These are phyloP conservation scores for Augochlorella aurata DNA, from an alignment of 2,888 invertebrate genomes.

Conservation along the genomic window DNA sequence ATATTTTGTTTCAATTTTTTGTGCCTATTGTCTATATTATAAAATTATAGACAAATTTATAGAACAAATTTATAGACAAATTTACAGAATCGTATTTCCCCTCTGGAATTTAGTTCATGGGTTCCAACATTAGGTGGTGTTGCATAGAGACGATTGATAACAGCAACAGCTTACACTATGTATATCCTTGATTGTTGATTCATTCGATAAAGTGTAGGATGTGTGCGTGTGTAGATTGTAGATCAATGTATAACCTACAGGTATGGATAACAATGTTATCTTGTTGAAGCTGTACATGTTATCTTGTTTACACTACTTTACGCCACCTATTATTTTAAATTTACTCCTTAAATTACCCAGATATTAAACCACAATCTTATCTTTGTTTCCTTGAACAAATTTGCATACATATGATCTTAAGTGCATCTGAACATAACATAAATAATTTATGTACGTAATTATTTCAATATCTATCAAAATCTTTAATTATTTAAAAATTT, in stretches of 20 bases:
- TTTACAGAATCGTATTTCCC: neutral
- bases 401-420: neutral
- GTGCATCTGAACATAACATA: neutral
- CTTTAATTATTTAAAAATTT: neutral
- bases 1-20: too few relatives aligned
- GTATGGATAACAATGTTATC: neutral
- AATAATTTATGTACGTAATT: neutral
- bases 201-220: slow-evolving; percentile 9
- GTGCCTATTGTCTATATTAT: neutral
- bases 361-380: slow-evolving; percentile 2
- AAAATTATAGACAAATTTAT: neutral
- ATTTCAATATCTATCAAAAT: neutral
- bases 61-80: neutral
- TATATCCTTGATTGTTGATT: neutral
- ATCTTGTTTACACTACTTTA: neutral
- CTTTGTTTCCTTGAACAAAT: neutral
- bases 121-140: neutral
- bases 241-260: slow-evolving; percentile 42
- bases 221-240: neutral
- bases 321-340: slow-evolving; percentile 1
- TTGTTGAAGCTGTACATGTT: neutral
- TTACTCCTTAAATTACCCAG: slow-evolving; percentile 34
- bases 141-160: neutral
- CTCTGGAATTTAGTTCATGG: neutral
- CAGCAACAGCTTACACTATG: neutral